Base-by-base conservation (phyloP, 2,113 vertebrate species). In the Rhea americana region DNA sequence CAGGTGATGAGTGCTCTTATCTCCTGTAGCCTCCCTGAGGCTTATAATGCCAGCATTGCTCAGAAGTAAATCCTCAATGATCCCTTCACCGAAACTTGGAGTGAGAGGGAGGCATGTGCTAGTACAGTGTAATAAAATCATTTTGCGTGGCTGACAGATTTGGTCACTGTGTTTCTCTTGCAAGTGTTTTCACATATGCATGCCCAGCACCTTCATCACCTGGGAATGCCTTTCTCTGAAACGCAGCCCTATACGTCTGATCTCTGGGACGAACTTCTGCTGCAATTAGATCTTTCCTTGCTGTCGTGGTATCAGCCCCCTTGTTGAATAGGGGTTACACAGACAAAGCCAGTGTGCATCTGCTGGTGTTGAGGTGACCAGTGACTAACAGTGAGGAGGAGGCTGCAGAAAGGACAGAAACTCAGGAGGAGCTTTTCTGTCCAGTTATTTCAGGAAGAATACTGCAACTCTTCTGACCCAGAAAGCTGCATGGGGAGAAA, bases 341-440 rank as follows among this genome's bases (percentile, higher is more conserved):
- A 1, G 20, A 47, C 5, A 15, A 11, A 39, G 9, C 43, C 43
- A 41, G 39, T 0, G 0, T 16, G 11, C 8, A 6, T 13, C 3
- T 1, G 45, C 26, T 16, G 37, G 10, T 45, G 51, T n/a, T 2
- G 2, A 7, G 53, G 39, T 0, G 3, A 71, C 43, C 18, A 11
- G 45, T 6, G 51, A 19, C 35, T 47, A 15, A 1, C 0, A 1
- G 37, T 8, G 26, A 55, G n/a, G 18, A 13, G 37, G 73, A 17
- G 19, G 9, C 73, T 58, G 22, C 59, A 45, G 39, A 24, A 67
- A 72, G 14, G 41, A 22, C 16, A 35, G 50, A 39, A 78, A 45
- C n/a, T 5, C 1, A 0, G 9, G 48, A 51, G 28, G 14, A 0
- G 0, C 2, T 62, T 75, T 58, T 82, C 30, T 66, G 14, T 24